These are phyloP conservation scores for Tetrao urogallus DNA, from an alignment of 2,113 vertebrate species.

Conservation along the genomic window DNA sequence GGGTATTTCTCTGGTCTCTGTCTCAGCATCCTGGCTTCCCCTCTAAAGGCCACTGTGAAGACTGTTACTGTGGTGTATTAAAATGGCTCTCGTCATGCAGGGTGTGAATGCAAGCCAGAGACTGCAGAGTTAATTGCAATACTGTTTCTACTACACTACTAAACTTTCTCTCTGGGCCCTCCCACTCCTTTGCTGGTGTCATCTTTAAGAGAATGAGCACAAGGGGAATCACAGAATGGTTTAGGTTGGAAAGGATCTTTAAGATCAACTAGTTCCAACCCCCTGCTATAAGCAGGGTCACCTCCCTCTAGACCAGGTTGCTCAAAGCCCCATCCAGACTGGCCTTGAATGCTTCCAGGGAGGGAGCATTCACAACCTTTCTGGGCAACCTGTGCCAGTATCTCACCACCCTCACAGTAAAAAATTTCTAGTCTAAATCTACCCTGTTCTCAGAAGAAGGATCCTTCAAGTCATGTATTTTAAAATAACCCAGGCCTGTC, in stretches of 20 bases:
- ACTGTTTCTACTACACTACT: not conserved
- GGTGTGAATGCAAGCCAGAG: not conserved
- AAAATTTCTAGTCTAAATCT: no score
- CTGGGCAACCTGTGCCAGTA: no score
- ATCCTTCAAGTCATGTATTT: not conserved
- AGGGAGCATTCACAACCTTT: no score
- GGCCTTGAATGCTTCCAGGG: no score
- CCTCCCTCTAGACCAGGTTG: no score
- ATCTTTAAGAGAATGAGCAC: not conserved
- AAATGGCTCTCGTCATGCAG: not conserved
- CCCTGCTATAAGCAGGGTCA: no score
- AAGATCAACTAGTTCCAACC: no score
- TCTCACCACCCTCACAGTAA: no score
- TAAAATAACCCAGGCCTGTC: not conserved
- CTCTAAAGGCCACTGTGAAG: not conserved
- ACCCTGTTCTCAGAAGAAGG: no score
- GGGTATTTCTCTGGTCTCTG: not conserved
- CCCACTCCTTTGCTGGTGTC: not conserved
- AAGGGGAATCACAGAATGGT: no score
- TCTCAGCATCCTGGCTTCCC: not conserved
- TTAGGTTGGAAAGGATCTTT: no score
- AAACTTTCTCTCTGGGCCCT: not conserved
- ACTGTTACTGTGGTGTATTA: not conserved
- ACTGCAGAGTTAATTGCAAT: not conserved
- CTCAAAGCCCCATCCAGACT: no score